Conservation (phyloP, 2,113 vertebrate genomes). For the Naja naja region DNA sequence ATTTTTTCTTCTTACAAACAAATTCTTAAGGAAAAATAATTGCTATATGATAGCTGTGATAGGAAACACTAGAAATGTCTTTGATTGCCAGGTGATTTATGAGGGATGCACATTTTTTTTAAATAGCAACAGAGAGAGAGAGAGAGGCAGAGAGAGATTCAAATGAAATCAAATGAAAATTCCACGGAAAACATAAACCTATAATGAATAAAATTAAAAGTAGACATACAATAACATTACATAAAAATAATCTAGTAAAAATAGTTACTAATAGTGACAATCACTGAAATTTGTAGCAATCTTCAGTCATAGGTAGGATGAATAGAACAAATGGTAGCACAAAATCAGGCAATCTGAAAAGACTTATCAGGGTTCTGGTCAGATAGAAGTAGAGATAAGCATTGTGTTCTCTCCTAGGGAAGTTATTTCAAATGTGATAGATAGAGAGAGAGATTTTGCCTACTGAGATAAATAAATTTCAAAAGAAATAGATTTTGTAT, state of each 20-base stretch:
- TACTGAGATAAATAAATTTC: too few species aligned
- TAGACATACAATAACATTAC: background rate
- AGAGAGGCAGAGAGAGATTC: too few species aligned
- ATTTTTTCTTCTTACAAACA: background rate
- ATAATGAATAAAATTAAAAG: background rate
- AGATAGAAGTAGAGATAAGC: background rate
- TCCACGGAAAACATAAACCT: background rate
- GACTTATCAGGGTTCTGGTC: background rate
- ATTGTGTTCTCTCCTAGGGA: background rate
- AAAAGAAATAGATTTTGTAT: background rate
- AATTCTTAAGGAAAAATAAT: background rate
- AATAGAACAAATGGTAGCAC: background rate
- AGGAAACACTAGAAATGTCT: background rate
- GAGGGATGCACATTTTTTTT: background rate
- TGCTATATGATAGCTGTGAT: background rate
- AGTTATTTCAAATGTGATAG: background rate
- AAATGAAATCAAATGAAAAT: too few species aligned
- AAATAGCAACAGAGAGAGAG: background rate
- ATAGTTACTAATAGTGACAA: background rate
- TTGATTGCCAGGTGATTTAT: background rate
- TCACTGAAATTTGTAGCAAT: background rate
- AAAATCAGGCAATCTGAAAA: background rate
- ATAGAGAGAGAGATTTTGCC: background rate
- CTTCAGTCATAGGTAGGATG: background rate
- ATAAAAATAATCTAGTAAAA: background rate